Evolutionary conservation across 2,113 vertebrate genomes (phyloP), one percentile per base, ranked within the genome.

Genomic region (Perccottus glenii): DNA sequence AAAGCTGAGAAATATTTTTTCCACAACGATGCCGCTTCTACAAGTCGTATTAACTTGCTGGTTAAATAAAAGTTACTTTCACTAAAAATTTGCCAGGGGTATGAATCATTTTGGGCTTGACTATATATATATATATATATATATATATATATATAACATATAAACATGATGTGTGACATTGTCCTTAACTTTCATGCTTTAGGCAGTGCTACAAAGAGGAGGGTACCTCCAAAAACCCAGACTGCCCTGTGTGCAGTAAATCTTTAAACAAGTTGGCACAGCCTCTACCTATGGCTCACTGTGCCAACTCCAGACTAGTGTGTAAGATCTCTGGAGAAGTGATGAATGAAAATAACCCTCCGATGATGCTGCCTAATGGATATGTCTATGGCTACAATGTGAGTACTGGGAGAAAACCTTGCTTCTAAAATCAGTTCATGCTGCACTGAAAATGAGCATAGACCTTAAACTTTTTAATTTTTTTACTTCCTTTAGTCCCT

Each of bases 321-420:
- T 99, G 98, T 90, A 99, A 99, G 92, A 99, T 99, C 90, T 99
- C 98, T 0, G 98, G 98, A 33, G 97, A 99, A 48, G 98, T 99
- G 61, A 99, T 99, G 98, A 99, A 99, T 6, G 98, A 99, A 93
- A 99, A 99, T 92, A 99, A 99, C 88, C 97, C 96, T n/a, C 98
- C 98, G 6, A 99, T 99, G 98, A 99, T 99, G 97, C 92, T 99
- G 86, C 97, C 97, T 82, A 99, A 99, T 45, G 98, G 98, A 90
- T 98, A 99, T 43, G 97, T 99, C 75, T 99, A 99, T 4, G 96
- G 98, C 85, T 99, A 99, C 90, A 99, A 99, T 42, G 98, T 99
- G 88, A 98, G 97, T 92, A 43, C 15, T 11, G 4, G 43, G n/a
- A 40, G 8, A 2, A 19, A 55, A 1, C n/a, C n/a, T n/a, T 50